Percentiles rank a stretch among this genome's conserved stretches.
Conservation (phyloP, 2,797 vertebrate genomes). For the Pyrocephalus nanus region DNA sequence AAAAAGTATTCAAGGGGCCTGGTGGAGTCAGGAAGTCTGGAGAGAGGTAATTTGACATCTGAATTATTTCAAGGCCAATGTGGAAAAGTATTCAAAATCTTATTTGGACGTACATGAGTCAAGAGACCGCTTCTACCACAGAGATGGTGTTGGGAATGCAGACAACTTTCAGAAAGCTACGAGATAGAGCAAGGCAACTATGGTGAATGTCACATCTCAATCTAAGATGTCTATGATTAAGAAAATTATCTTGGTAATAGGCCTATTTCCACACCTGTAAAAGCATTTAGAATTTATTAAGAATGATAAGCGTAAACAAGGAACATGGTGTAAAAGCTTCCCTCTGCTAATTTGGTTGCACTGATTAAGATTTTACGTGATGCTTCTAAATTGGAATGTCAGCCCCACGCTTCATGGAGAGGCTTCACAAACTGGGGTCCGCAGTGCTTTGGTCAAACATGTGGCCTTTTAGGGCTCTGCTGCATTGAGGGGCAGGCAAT, state of each 20-base stretch:
- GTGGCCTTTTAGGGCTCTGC: constrained; percentile 13
- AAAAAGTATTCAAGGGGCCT: constrained; percentile 85
- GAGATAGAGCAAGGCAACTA: constrained; percentile 76
- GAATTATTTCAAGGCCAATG: constrained; percentile 91
- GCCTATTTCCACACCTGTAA: constrained; percentile 71
- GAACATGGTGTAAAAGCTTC: constrained; percentile 70
- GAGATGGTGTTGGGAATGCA: constrained; percentile 46
- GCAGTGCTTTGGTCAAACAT: constrained; percentile 18
- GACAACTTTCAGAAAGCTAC: constrained; percentile 78
- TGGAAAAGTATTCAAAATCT: constrained; percentile 87
- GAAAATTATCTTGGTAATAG: constrained; percentile 56
- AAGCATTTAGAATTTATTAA: constrained; percentile 77
- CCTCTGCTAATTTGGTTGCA: constrained; percentile 68
- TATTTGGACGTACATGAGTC: constrained; percentile 94
- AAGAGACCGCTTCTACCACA: constrained; percentile 71
- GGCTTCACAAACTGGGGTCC: constrained; percentile 10
- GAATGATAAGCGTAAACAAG: constrained; percentile 78
- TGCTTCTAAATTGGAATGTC: constrained; percentile 80
- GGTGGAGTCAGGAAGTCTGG: constrained; percentile 84
- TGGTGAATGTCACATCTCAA: constrained; percentile 77
- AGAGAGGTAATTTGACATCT: constrained; percentile 91
- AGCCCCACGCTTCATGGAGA: constrained; percentile 40
- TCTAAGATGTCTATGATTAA: constrained; percentile 67
- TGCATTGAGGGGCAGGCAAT: not conserved
- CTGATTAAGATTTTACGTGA: constrained; percentile 83